Evolutionary conservation across 2,113 vertebrate genomes (phyloP).

Genomic region (Onychostoma macrolepis): DNA sequence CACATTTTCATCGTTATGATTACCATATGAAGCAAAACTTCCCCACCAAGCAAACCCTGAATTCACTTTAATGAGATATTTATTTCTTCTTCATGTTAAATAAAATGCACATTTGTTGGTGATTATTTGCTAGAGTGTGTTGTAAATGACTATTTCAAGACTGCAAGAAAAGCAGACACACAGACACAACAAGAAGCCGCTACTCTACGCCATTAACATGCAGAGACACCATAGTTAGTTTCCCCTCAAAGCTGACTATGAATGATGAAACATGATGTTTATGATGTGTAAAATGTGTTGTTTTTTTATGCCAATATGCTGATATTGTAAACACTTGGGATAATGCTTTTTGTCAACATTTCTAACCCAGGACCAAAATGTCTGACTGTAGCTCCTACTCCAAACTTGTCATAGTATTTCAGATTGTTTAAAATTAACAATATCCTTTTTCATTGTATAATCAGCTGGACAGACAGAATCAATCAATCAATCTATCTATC

Average conservation of each 20-base stretch:
- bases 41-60: background rate
- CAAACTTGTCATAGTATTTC: background rate
- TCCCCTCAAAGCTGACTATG: conserved; percentile 37
- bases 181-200: conserved; percentile 43
- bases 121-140: conserved; percentile 21
- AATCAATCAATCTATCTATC: background rate
- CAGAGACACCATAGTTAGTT: conserved; percentile 26
- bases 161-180: conserved; percentile 25
- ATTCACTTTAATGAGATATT: background rate
- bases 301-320: background rate
- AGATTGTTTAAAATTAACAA: no score
- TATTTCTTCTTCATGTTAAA: background rate
- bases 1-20: background rate
- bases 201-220: conserved; percentile 44
- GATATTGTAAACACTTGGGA: background rate
- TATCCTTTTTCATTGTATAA: background rate
- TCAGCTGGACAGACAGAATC: background rate
- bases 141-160: conserved; percentile 12
- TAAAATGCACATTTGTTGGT: background rate
- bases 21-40: background rate
- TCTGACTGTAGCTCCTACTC: background rate
- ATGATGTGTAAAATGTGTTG: conserved; percentile 2
- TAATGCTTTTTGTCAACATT: background rate
- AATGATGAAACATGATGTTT: conserved; percentile 9
- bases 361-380: background rate